phyloP scores from a whole-genome alignment of 2,797 vertebrate genomes.

The Sebastiscus albofasciatus region DNA sequence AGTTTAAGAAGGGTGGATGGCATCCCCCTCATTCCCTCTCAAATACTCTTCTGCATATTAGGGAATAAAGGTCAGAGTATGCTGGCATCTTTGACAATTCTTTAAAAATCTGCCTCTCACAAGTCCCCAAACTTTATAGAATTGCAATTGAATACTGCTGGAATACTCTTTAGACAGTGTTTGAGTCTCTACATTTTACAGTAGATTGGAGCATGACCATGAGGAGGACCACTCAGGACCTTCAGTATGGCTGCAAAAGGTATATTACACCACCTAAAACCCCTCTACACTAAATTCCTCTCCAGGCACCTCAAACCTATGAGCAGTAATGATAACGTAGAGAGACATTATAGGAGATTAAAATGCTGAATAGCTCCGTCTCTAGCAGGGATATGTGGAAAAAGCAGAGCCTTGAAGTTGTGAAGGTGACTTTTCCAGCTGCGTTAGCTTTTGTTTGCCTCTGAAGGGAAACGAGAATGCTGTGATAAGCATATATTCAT shows the following conservation, averaged over 20 bases:
- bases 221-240: background rate
- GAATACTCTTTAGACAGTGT: background rate
- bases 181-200: background rate
- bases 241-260: background rate
- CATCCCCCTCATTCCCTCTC: no score
- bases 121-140: background rate
- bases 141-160: background rate
- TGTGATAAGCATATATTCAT: constrained; percentile 9
- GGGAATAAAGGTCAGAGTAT: background rate
- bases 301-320: background rate
- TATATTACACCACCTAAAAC: background rate
- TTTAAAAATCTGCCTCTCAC: background rate
- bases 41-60: no score
- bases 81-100: background rate
- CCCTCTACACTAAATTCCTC: no score
- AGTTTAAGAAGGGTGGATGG: no score
- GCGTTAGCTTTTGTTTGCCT: constrained; percentile 11
- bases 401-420: background rate
- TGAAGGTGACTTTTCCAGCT: constrained; percentile 41
- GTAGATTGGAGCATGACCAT: background rate
- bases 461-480: constrained; percentile 7
- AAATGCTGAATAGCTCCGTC: background rate
- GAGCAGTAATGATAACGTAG: background rate
- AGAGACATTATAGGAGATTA: background rate
- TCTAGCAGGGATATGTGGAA: background rate